Evolutionary conservation across 2,113 vertebrate genomes (phyloP), one percentile per base, ranked within the genome.

Genomic region (Heterotis niloticus): DNA sequence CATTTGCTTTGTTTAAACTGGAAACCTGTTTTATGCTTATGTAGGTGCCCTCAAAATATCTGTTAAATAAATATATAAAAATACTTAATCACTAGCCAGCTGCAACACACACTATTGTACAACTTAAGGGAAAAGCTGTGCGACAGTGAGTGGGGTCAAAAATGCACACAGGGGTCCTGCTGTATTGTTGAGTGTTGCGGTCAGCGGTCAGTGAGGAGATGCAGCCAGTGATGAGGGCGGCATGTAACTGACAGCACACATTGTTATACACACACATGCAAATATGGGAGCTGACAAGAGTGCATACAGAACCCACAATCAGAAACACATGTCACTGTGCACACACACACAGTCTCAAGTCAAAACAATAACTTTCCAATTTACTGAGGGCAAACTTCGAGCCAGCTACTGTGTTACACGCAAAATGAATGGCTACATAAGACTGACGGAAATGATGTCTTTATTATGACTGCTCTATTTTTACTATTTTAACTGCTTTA

Each of bases 371-470:
- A 75, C 57, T 75, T 29, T 18, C 57, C 74, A 75, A 64, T 62
- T 64, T 75, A 75, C 74, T 3, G 28, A 60, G 57, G 59, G 54
- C 74, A 29, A 64, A 75, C 62, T 28, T 29, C n/a, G 59, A 64
- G 57, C 44, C 10, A 51, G 62, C 62, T 76, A 67, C 75, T 51
- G 74, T 62, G 65, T n/a, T 51, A 76, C 20, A 26, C 17, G 17
- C 52, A 72, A 14, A 26, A 26, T 57, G 52, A 74, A 54, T 51
- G 23, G 51, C 51, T 34, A n/a, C 54, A 57, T 7, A 17, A 75
- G 59, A 24, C 28, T 5, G 29, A 76, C 18, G 18, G 60, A 44
- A 52, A 56, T 79, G 81, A 85, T 83, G 83, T 81, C 70, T 5
- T 20, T 23, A 16, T 78, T 69, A 60, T 54, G 54, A 78, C 69